These are phyloP conservation scores for Xiphias gladius DNA, from an alignment of 2,113 vertebrate genomes.

Conservation along the genomic window DNA sequence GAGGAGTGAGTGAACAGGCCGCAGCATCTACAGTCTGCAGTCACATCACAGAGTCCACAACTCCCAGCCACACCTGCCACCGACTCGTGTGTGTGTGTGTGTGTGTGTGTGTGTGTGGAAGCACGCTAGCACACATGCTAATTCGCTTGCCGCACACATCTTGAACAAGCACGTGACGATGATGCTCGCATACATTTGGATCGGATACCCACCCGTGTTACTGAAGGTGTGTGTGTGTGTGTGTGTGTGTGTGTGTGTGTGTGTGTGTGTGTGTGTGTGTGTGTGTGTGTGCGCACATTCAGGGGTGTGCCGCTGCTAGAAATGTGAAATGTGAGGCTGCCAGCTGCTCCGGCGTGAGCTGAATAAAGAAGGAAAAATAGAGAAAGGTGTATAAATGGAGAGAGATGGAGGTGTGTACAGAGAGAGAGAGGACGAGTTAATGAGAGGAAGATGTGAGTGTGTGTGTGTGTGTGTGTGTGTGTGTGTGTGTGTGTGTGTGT, in stretches of 20 bases:
- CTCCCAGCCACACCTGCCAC: conserved; percentile 56
- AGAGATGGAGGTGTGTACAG: conserved; percentile 6
- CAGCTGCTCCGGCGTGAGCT: conserved; percentile 19
- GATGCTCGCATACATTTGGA: conserved; percentile 16
- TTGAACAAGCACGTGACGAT: conserved; percentile 1
- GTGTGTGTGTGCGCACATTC: background rate
- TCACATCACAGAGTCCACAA: conserved; percentile 3
- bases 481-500: background rate
- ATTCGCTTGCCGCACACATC: conserved; percentile 24
- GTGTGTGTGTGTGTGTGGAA: too few relatives aligned
- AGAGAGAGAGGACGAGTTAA: conserved; percentile 16
- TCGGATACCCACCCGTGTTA: background rate
- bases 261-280: too few relatives aligned
- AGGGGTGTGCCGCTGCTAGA: conserved; percentile 34
- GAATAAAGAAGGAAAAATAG: background rate
- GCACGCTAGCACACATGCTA: too few relatives aligned
- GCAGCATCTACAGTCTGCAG: conserved; percentile 17
- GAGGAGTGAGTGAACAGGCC: conserved; percentile 23
- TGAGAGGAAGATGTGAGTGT: conserved; percentile 20
- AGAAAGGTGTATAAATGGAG: conserved; percentile 8
- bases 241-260: background rate
- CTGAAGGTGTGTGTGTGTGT: background rate
- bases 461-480: background rate
- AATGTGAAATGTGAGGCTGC: conserved; percentile 9
- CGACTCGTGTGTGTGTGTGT: background rate